Percentiles rank a stretch among this genome's conserved stretches.
These are phyloP conservation scores for Himantopus leucocephalus DNA, from an alignment of 2,113 vertebrate species.

Conservation along the genomic window DNA sequence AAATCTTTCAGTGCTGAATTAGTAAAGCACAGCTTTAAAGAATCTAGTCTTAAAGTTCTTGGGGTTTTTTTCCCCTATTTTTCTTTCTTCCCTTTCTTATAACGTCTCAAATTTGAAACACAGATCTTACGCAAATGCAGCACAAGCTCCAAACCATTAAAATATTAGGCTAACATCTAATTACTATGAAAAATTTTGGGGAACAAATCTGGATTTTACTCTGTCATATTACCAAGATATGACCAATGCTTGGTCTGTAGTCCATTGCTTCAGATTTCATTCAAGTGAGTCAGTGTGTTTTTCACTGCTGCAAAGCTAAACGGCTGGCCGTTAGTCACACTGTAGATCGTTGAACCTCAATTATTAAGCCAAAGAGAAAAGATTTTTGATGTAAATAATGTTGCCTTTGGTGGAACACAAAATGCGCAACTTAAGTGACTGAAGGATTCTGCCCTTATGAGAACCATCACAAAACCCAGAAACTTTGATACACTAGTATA, in stretches of 20 bases:
- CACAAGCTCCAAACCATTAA: not conserved
- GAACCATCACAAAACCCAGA: not conserved
- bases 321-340: not conserved
- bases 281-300: not conserved
- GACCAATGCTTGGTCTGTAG: not conserved
- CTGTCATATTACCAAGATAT: not conserved
- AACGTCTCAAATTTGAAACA: not conserved
- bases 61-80: not conserved
- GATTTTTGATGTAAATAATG: not conserved
- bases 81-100: not conserved
- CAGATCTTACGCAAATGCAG: not conserved
- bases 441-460: not conserved
- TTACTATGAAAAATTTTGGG: not conserved
- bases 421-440: not conserved
- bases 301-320: not conserved
- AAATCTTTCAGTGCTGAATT: not conserved
- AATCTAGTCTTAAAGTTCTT: not conserved
- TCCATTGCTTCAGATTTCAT: not conserved
- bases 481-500: not conserved
- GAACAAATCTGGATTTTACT: not conserved
- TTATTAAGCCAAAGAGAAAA: not conserved
- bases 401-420: not conserved
- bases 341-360: not conserved
- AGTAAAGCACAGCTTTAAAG: not conserved
- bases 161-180: not conserved